Conservation (phyloP, 2,888 invertebrate genomes). For the Cremastobaeus sp. region DNA sequence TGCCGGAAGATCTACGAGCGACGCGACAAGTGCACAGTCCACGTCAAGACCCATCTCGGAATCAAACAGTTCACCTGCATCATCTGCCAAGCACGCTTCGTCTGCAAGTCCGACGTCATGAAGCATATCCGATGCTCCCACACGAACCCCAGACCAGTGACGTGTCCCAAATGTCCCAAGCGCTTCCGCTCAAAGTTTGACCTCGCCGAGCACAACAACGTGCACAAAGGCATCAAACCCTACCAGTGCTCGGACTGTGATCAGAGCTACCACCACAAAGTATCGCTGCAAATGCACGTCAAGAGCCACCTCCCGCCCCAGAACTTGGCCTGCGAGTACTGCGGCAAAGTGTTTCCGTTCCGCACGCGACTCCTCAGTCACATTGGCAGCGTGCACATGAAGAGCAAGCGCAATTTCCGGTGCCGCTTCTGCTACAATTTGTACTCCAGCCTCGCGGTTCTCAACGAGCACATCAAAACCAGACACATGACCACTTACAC, state of each 20-base stretch:
- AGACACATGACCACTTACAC: constrained; percentile 76
- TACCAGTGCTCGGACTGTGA: constrained; percentile 75
- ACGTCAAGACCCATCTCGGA: constrained; percentile 76
- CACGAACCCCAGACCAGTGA: constrained; percentile 76
- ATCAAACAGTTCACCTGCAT: constrained; percentile 76
- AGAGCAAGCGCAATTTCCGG: constrained; percentile 75
- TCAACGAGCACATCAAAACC: constrained; percentile 76
- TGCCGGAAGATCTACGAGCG: constrained; percentile 76
- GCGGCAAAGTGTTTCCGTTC: constrained; percentile 76
- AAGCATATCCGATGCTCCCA: constrained; percentile 77
- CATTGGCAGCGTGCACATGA: constrained; percentile 76
- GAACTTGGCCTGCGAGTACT: constrained; percentile 76
- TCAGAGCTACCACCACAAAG: constrained; percentile 77
- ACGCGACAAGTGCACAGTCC: constrained; percentile 76
- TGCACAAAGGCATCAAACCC: constrained; percentile 76
- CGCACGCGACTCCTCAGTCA: constrained; percentile 76
- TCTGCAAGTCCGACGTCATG: constrained; percentile 77
- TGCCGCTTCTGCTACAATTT: constrained; percentile 77
- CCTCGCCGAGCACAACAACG: constrained; percentile 76
- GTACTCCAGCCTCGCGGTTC: constrained; percentile 74
- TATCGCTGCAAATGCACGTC: constrained; percentile 77
- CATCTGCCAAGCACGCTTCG: constrained; percentile 75
- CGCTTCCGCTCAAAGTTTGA: constrained; percentile 77
- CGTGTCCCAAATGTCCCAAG: constrained; percentile 76
- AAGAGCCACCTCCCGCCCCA: constrained; percentile 77